Percentiles rank a stretch among this genome's conserved stretches.
Evolutionary conservation across 2,797 vertebrate species (phyloP).

Genomic region (Mionectes olivaceus): DNA sequence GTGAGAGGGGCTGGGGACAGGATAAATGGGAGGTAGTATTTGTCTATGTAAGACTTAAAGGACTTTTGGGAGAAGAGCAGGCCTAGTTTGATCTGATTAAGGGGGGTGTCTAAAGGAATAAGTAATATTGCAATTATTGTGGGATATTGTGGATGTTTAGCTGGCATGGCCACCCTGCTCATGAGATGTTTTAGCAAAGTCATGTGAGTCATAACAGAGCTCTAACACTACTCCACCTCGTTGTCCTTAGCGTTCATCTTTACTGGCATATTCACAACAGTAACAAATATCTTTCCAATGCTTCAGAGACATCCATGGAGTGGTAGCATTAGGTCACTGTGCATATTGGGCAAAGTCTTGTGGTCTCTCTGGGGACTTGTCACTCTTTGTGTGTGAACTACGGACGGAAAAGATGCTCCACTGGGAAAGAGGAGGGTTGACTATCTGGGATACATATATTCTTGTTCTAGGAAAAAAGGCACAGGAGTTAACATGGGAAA

Average conservation of each 20-base stretch:
- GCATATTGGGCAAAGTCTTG: background rate
- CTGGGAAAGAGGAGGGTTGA: background rate
- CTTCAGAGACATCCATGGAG: background rate
- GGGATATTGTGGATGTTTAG: background rate
- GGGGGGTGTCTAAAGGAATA: background rate
- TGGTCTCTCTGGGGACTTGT: background rate
- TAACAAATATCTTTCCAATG: background rate
- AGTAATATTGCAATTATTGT: background rate
- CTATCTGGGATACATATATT: background rate
- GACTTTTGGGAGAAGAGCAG: background rate
- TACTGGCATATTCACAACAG: background rate
- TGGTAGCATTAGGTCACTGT: background rate
- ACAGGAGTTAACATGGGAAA: background rate
- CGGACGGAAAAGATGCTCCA: background rate
- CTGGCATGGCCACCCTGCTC: background rate
- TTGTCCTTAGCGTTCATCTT: background rate
- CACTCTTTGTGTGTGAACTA: background rate
- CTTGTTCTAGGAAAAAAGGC: background rate
- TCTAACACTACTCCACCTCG: background rate
- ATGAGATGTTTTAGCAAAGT: background rate
- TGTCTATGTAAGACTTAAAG: background rate
- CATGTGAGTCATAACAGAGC: fast-evolving
- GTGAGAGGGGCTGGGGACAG: background rate
- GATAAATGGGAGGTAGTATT: background rate
- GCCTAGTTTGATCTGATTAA: background rate